These are phyloP conservation scores for Garrulus glandarius DNA, from an alignment of 2,797 vertebrate genomes.

Conservation along the genomic window DNA sequence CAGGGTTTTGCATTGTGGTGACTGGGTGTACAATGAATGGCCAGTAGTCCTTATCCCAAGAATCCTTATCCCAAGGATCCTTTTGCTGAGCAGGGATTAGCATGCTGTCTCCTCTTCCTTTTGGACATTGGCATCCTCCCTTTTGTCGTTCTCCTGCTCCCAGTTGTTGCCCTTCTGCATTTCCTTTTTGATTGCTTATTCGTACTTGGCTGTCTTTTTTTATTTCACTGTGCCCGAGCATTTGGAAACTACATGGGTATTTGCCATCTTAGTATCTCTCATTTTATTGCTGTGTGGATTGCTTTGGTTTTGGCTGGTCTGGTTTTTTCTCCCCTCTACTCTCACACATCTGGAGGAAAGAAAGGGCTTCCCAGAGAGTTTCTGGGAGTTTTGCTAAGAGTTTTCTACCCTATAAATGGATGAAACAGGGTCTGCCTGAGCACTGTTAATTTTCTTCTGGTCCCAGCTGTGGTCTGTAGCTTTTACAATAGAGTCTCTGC, in stretches of 20 bases:
- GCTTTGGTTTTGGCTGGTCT: neutral
- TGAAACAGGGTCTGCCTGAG: neutral
- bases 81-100: neutral
- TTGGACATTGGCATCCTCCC: neutral
- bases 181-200: neutral
- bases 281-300: neutral
- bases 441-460: neutral
- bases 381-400: neutral
- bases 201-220: neutral
- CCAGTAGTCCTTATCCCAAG: neutral
- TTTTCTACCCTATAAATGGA: neutral
- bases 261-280: neutral
- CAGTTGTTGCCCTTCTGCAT: neutral
- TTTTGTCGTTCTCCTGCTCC: neutral
- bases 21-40: accelerated
- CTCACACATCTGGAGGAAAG: neutral
- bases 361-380: neutral
- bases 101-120: neutral
- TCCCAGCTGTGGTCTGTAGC: neutral
- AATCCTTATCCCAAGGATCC: neutral
- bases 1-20: accelerated
- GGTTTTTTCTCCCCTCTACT: neutral
- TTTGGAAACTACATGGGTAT: neutral
- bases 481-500: neutral
- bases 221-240: neutral